Evolutionary conservation across 2,888 invertebrate species (phyloP).

Genomic region (Sarcophaga subvicina): DNA sequence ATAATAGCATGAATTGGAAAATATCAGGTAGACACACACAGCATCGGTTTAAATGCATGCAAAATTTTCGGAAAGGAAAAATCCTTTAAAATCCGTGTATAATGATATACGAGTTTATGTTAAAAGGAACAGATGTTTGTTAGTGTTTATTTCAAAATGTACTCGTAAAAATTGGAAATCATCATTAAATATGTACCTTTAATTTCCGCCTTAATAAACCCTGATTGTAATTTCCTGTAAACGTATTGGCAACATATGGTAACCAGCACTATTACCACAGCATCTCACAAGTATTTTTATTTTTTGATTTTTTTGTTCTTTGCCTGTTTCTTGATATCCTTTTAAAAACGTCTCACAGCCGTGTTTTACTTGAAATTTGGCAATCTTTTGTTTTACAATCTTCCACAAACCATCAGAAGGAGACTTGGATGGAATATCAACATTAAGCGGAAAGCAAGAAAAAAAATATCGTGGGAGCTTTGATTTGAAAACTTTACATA

Average conservation of each 20-base stretch:
- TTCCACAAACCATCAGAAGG: slow-evolving; percentile 35
- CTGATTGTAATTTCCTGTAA: slow-evolving; percentile 69
- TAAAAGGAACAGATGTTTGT: not conserved
- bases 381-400: slow-evolving; percentile 62
- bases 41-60: too few relatives aligned
- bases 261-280: not conserved
- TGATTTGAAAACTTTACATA: slow-evolving; percentile 26
- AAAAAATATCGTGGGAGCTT: slow-evolving; percentile 66
- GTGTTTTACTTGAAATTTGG: slow-evolving; percentile 42
- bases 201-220: slow-evolving; percentile 62
- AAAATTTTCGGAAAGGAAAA: too few relatives aligned
- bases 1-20: too few relatives aligned
- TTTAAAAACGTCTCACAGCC: not conserved
- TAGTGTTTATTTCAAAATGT: slow-evolving; percentile 2
- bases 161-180: slow-evolving; percentile 46
- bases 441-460: not conserved
- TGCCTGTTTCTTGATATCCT: slow-evolving; percentile 2
- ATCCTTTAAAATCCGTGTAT: too few relatives aligned
- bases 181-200: slow-evolving; percentile 59
- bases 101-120: not conserved
- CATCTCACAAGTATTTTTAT: not conserved
- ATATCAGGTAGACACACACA: too few relatives aligned
- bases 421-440: too few relatives aligned
- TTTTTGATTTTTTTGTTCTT: slow-evolving; percentile 29
- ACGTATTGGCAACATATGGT: slow-evolving; percentile 61